These are phyloP conservation scores for Bruchidius siliquastri DNA, from an alignment of 2,888 invertebrate species.

Conservation along the genomic window DNA sequence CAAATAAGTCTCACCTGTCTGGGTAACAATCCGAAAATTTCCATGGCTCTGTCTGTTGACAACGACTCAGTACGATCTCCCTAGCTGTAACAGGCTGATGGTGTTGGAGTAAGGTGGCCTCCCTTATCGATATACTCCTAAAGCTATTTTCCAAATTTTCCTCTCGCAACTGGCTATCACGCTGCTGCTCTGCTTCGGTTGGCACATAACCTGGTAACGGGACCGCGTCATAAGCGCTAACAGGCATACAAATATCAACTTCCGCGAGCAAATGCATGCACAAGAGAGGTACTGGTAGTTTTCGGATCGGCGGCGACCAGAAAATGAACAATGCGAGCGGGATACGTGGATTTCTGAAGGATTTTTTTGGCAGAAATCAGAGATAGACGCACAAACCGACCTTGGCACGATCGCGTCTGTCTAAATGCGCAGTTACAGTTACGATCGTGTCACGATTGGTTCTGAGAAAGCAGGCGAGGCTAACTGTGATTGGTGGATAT, in stretches of 20 bases:
- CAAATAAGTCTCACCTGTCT: constrained; percentile 50
- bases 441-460: too few species aligned
- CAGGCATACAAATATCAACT: neutral
- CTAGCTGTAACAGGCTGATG: constrained; percentile 29
- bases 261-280: neutral
- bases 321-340: neutral
- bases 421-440: neutral
- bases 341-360: neutral
- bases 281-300: neutral
- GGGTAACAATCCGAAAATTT: constrained; percentile 65
- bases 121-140: constrained; percentile 27
- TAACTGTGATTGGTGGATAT: neutral
- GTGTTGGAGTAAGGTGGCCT: neutral
- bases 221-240: neutral
- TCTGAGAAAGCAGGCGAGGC: neutral
- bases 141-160: constrained; percentile 29
- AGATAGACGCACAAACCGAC: neutral
- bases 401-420: neutral
- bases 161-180: constrained; percentile 5
- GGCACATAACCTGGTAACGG: neutral
- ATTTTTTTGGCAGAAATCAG: neutral
- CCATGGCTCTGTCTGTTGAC: constrained; percentile 59
- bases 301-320: neutral
- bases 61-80: constrained; percentile 58
- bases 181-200: neutral